Evolutionary conservation across 2,797 vertebrate genomes (phyloP), one percentile per base, ranked within the genome.

Genomic region (Myotis vivesi): DNA sequence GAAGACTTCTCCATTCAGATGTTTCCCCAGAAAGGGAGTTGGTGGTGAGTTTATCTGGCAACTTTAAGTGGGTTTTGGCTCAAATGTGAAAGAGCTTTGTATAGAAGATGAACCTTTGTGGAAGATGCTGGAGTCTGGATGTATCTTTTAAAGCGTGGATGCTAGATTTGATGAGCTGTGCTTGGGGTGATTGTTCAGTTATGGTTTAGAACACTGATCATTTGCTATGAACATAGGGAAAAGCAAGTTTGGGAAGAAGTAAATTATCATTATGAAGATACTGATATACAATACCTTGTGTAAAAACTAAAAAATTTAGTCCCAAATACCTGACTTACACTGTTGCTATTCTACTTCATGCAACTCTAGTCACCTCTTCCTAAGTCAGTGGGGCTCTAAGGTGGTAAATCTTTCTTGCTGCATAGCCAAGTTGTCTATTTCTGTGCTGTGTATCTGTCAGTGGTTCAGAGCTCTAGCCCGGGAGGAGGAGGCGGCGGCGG

Each of bases 401-500:
- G 13, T 75, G 93, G 71, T 86, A 89, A 76, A 28, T 82, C 51
- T 86, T 59, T 23, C 71, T 62, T 92, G 68, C 94, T 30, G 8
- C 73, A 33, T 81, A 59, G 89, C 84, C 75, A 41, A 92, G 46
- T 41, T 95, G 89, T 96, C 57, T 75, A 1, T 72, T 96, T 95
- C 57, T 95, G 62, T 94, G 38, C 92, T n/a, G 41, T 90, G 59
- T 96, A n/a, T 97, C 79, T 97, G 72, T 64, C 95, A 99, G 99
- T 98, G 88, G 98, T 98, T 91, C 99, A 99, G 95, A 99, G 97
- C 28, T 99, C 98, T 46, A 98, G 98, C 36, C 98, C 98, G 49
- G 98, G 98, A 9, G 94, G 94, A 33, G 92, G 98, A 55, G 93
- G 98, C 86, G 97, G 97, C 94, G 97, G 97, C 30, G 98, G 97